Evolutionary conservation across 2,797 vertebrate genomes (phyloP), one percentile per base, ranked within the genome.

Genomic region (Notolepis coatsorum): DNA sequence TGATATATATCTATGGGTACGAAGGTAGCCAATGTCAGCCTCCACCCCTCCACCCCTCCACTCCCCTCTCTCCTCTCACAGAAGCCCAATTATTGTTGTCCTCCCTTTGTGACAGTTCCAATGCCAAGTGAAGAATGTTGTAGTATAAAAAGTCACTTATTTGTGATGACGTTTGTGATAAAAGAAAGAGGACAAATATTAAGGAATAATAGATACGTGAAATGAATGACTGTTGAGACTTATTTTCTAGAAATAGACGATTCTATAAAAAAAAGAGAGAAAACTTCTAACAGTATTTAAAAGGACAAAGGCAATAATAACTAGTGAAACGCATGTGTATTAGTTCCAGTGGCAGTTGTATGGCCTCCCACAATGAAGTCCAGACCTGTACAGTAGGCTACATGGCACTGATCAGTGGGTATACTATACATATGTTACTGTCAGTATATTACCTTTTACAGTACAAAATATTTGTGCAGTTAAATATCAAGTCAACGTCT

Each of bases 281-380:
- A 75, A 69, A 77, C 50, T 62, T 82, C 52, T 71, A 79, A 55
- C 18, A 33, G 53, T 87, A 89, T 90, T 83, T 77, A 83, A 65
- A 84, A 73, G 71, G 73, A 83, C 58, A 84, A 82, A 82, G 80
- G 91, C 91, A 92, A 92, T 91, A 92, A 89, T 55, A 61, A 48
- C 23, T 87, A 89, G 82, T 84, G 46, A 89, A 87, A 83, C 39
- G 92, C 92, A 93, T 92, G 93, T 88, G 67, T 87, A 79, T 86
- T 91, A 89, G 85, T 88, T 82, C 64, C 72, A 80, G 74, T 80
- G 77, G 71, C 84, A 82, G 77, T 76, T 70, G 72, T 79, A 68
- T 81, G 77, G 78, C 65, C 58, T 76, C 48, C 49, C 56, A 62
- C 79, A 77, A 78, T 68, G 70, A 81, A 73, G 67, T 86, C 42